Evolutionary conservation across 2,888 invertebrate genomes (phyloP).

Genomic region (Lissocephala sabroskyi): DNA sequence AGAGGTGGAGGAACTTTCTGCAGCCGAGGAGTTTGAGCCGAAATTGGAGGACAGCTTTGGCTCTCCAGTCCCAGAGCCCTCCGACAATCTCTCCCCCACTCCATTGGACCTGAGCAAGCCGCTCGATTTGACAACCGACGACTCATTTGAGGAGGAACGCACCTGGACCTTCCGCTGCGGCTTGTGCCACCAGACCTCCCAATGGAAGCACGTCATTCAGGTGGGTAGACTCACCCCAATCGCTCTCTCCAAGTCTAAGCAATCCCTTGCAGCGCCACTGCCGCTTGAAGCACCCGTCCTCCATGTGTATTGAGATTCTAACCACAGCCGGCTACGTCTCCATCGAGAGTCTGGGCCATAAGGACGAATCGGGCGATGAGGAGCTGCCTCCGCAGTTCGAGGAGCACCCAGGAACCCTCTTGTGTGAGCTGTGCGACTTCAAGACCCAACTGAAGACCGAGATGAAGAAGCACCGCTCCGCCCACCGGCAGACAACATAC

Average conservation of each 20-base stretch:
- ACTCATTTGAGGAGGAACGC: too few species aligned
- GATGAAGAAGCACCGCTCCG: neutral
- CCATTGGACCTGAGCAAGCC: constrained; percentile 14
- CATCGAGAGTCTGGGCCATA: neutral
- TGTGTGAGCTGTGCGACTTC: neutral
- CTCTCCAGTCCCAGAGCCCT: too few species aligned
- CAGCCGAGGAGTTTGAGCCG: too few species aligned
- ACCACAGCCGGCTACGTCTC: neutral
- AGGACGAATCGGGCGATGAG: neutral
- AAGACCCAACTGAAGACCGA: neutral
- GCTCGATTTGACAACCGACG: neutral
- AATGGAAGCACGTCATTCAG: neutral
- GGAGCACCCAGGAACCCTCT: too few species aligned
- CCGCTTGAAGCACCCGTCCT: neutral
- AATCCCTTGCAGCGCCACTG: neutral
- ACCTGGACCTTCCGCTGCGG: neutral
- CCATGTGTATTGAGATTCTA: neutral
- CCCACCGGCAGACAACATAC: neutral
- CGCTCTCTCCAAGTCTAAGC: too few species aligned
- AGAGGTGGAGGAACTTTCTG: neutral
- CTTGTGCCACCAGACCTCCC: neutral
- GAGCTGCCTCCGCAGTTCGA: neutral
- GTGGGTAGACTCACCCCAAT: neutral
- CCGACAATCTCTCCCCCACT: too few species aligned
- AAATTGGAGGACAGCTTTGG: too few species aligned